Evolutionary conservation across 2,888 invertebrate species (phyloP), one percentile per base, ranked within the genome.

Genomic region (Heliconius ismenius): DNA sequence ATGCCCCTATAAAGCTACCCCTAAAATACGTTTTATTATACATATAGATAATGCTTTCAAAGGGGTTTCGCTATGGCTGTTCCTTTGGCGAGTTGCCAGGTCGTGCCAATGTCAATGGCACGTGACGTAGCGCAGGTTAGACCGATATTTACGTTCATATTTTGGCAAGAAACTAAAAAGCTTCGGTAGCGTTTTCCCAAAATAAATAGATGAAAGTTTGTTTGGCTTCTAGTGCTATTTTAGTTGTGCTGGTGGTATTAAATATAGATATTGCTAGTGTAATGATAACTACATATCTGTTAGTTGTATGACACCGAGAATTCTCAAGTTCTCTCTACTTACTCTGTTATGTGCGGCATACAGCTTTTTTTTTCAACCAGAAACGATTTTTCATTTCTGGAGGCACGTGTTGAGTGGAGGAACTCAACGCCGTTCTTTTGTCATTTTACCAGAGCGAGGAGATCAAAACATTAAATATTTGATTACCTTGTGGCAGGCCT

Each of bases 61-160:
- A 43, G 74, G 58, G 87, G 75, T 65, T 65, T 24, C 36, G 72
- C 70, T 73, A 78, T 78, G 74, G 73, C 75, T 76, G 76, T 73
- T 68, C 63, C 75, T 73, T 68, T 83, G 81, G 82, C 83, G 77
- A 79, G 74, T 54, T 76, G 88, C 91, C 91, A 90, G 84, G 83
- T 84, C 85, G 84, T 85, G 82, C 84, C 91, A 92, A 91, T 91
- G 92, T 91, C 92, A 92, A 88, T 90, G 90, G 87, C 90, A 88
- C 84, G 84, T 81, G 85, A 76, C 62, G 76, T 64, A 72, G 70
- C 32, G 54, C 58, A 70, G 32, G 58, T 58, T 58, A 15, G n/a
- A 58, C 70, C n/a, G 58, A 54, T 70, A 70, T 70, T 69, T 69
- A 36, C 67, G 67, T 43, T 24, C 58, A n/a, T 70, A 36, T 70